Evolutionary conservation across 2,113 vertebrate genomes (phyloP), one percentile per base, ranked within the genome.

Genomic region (Ellobius talpinus): DNA sequence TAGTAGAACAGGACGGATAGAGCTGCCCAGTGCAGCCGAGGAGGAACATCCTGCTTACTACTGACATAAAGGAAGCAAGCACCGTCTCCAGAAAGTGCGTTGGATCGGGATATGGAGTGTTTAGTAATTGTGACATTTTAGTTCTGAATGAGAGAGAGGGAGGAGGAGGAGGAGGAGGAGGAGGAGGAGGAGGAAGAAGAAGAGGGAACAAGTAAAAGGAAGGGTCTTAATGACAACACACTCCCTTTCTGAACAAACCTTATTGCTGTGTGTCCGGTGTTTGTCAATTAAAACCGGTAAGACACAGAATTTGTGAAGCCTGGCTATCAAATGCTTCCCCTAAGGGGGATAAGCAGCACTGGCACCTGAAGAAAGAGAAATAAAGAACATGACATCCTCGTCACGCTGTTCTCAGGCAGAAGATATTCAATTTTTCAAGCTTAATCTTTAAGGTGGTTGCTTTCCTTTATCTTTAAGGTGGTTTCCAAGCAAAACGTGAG

Each of bases 31-130:
- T 13, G 93, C 0, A 39, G 84, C 66, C 17, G 55, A 96, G 82
- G 52, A 97, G 87, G 96, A 98, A 98, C 81, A 96, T 70, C 45
- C 65, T 89, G 55, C 86, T 89, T 91, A 72, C 42, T 79, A 82
- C 91, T 13, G 78, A 96, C 77, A 94, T 47, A 85, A 70, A 70
- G 86, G 12, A 87, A 93, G 98, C 98, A 98, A 98, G 91, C 88
- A 61, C 21, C 66, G 2, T 85, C 82, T 95, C 96, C 82, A 93
- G 33, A 94, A 95, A 93, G 0, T 50, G 72, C 89, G 82, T 45
- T 65, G 82, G 36, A 90, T 81, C 58, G 86, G 73, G 87, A 92
- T 94, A 39, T 89, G 11, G 7, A 45, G 47, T 92, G 72, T 90
- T 87, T 94, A 11, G 3, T 42, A 78, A 88, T 93, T 87, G 33